A percentile compares a stretch with the other conserved stretches of the same genome.
Evolutionary conservation across 1,140 invertebrate genomes (phyloP).

Genomic region (Neodiprion fabricii): DNA sequence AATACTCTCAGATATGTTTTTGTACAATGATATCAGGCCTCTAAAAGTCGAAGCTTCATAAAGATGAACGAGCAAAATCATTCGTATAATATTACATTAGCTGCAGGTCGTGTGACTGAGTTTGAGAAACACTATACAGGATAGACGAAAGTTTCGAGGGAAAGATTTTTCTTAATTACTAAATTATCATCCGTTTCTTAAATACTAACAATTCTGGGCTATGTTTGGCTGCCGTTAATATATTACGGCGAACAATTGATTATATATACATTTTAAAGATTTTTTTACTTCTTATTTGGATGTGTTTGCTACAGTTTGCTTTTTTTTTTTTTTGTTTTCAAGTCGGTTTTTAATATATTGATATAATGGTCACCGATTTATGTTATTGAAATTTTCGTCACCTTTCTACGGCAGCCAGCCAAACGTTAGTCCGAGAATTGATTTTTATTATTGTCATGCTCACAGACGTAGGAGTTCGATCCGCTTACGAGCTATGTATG

Average conservation of each 20-base stretch:
- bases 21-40: too few species aligned
- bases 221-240: not conserved
- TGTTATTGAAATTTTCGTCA: not conserved
- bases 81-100: too few species aligned
- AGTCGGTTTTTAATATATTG: conserved; percentile 15
- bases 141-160: not conserved
- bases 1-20: too few species aligned
- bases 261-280: too few species aligned
- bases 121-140: too few species aligned
- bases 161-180: not conserved
- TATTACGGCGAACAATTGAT: too few species aligned
- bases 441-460: conserved; percentile 43
- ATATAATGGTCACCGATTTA: not conserved
- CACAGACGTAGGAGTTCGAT: conserved; percentile 48
- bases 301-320: not conserved
- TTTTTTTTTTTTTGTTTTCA: conserved; percentile 20
- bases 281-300: too few species aligned
- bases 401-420: conserved; percentile 3
- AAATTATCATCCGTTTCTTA: not conserved
- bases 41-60: too few species aligned
- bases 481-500: conserved; percentile 38
- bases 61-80: too few species aligned
- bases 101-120: too few species aligned
- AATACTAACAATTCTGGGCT: not conserved
- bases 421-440: conserved; percentile 27